Conservation (phyloP, 2,797 vertebrate species). For the Lepidocolaptes lacrymiger region DNA sequence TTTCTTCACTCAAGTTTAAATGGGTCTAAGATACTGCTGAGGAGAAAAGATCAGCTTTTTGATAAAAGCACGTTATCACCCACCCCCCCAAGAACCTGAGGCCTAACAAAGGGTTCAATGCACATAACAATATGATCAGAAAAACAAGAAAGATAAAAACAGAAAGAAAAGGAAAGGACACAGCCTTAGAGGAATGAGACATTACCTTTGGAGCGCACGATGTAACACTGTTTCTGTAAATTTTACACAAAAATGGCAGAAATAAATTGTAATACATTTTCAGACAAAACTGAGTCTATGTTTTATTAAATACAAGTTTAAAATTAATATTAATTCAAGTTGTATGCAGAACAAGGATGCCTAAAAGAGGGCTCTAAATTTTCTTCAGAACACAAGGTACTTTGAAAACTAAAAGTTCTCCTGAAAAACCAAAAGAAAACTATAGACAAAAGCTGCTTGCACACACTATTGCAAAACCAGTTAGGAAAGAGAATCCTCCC, state of each 20-base stretch:
- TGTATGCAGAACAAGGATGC: conserved; percentile 78
- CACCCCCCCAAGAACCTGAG: conserved; percentile 70
- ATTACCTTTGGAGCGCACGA: conserved; percentile 99
- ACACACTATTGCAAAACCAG: background rate
- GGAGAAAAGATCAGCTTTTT: conserved; percentile 30
- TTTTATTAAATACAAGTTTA: conserved; percentile 83
- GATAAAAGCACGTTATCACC: conserved; percentile 2
- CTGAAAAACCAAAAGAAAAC: background rate
- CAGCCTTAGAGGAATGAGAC: conserved; percentile 97
- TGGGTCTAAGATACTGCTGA: conserved; percentile 29
- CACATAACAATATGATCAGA: conserved; percentile 83
- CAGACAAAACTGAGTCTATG: conserved; percentile 92
- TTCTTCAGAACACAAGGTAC: conserved; percentile 71
- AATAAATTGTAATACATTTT: conserved; percentile 99
- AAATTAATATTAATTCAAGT: conserved; percentile 74
- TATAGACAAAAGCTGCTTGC: background rate
- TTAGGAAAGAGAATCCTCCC: conserved; percentile 12
- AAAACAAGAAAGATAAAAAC: conserved; percentile 70
- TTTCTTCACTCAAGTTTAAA: background rate
- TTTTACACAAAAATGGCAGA: conserved; percentile 99
- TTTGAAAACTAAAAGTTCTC: conserved; percentile 50
- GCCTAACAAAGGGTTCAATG: conserved; percentile 78
- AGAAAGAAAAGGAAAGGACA: conserved; percentile 78
- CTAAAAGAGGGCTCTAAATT: conserved; percentile 83
- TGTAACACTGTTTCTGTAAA: conserved; percentile 99